Base-by-base conservation (phyloP, 2,888 invertebrate genomes). In the Amaurobius ferox region DNA sequence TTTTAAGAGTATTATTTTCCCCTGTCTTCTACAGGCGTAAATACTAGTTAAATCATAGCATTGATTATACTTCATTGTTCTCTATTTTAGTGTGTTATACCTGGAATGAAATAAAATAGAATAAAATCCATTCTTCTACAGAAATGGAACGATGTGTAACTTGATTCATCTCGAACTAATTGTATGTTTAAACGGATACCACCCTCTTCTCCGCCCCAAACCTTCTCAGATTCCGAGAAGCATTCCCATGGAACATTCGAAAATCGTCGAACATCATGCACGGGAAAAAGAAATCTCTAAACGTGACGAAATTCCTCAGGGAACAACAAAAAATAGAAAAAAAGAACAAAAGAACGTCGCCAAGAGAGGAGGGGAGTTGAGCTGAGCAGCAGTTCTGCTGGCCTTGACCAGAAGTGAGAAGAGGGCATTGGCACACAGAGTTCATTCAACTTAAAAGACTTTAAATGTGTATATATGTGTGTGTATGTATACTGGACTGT, bases 401-500 rank as follows among this genome's bases (percentile, higher is more conserved):
- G 73, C 73, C 73, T 73, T 73, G 73, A 81, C 73, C 73, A 81
- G 73, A 55, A 35, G 55, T 35, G 61, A 44, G 80, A 80, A 66
- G 81, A 70, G 81, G 81, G 74, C 81, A 81, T 35, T 81, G 81
- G 81, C 81, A 81, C 81, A 81, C 74, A 74, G 32, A 35, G 80
- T 64, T 80, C 80, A 74, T 81, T 81, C 81, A 74, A 74, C 74
- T 40, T 44, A n/a, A n/a, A n/a, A n/a, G 9, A 9, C 5, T 35
- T 7, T 35, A 35, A 7, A 35, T 35, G 35, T 9, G 9, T 35
- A 35, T 35, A 35, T 35, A 35, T 35, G 35, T 35, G 35, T 35
- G 35, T 35, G 35, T 35, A 35, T 35, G 35, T 35, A 9, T 35
- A 9, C 9, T 7, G 5, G 9, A 7, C 5, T 35, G 35, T 35